Conservation (phyloP, 1,140 invertebrate species). For the Brachionus sp. region DNA sequence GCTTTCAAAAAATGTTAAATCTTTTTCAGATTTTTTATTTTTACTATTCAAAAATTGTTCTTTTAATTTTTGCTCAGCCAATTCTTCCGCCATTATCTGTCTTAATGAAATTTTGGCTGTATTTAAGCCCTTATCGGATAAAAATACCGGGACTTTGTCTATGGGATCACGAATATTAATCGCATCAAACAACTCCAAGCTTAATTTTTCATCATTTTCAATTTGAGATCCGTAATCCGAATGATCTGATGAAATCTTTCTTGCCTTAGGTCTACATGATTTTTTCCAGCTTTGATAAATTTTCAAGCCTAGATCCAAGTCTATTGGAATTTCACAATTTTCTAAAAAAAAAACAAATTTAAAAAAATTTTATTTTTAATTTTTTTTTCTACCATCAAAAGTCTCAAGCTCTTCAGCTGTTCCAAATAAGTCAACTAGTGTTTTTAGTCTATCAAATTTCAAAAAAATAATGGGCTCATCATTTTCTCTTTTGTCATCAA, state of each 20-base stretch:
- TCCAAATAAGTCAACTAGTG: neutral
- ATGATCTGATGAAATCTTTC: neutral
- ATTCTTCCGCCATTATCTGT: conserved; percentile 41
- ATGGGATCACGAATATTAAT: conserved; percentile 32
- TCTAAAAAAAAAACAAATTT: neutral
- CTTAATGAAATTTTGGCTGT: neutral
- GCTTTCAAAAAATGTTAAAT: neutral
- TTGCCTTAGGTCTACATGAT: neutral
- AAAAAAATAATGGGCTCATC: neutral
- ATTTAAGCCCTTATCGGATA: conserved; percentile 6
- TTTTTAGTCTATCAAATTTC: neutral
- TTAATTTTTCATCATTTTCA: conserved; percentile 11
- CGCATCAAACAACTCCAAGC: conserved; percentile 11
- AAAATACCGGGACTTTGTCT: conserved; percentile 16
- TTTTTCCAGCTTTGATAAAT: conserved; percentile 44
- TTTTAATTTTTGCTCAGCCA: neutral
- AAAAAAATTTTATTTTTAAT: neutral
- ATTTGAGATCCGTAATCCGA: neutral
- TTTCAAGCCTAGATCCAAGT: neutral
- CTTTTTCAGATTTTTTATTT: conserved; percentile 7
- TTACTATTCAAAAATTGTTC: neutral
- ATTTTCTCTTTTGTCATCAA: neutral
- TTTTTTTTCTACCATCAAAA: neutral
- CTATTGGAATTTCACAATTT: neutral
- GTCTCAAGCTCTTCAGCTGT: neutral